phyloP scores from a whole-genome alignment of 2,888 invertebrate genomes.

The Lepas anatifera region DNA sequence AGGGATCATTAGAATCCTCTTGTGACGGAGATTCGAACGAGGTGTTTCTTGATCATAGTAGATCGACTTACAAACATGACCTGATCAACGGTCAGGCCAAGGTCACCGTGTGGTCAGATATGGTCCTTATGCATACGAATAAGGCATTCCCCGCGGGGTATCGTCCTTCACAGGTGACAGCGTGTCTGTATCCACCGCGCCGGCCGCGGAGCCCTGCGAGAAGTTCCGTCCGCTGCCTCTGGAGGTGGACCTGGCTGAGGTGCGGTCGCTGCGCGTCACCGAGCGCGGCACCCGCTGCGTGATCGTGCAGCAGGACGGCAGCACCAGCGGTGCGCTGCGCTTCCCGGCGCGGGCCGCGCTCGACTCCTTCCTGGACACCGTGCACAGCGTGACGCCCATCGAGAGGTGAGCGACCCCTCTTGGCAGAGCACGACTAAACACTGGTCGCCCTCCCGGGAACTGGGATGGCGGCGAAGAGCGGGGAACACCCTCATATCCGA shows the following conservation, averaged over 20 bases:
- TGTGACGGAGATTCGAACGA: too few species aligned
- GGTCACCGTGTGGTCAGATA: background rate
- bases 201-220: background rate
- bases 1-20: too few species aligned
- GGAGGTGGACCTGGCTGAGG: slow-evolving; percentile 1
- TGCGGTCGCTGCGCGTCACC: slow-evolving; percentile 1
- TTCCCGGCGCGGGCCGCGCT: background rate
- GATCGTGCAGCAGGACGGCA: slow-evolving; percentile 4
- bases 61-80: background rate
- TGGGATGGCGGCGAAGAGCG: too few species aligned
- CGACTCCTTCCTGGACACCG: background rate
- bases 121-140: too few species aligned
- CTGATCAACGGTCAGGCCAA: background rate
- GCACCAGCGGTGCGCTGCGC: background rate
- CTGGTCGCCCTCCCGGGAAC: too few species aligned
- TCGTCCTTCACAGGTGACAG: background rate
- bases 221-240: background rate
- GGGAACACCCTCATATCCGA: too few species aligned
- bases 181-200: background rate
- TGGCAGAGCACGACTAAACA: too few species aligned
- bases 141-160: too few species aligned
- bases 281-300: background rate
- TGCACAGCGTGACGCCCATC: background rate
- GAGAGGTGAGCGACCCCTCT: background rate
- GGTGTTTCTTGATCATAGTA: too few species aligned